A percentile compares a stretch with the other conserved stretches of the same genome.
Evolutionary conservation across 2,113 vertebrate genomes (phyloP).

Genomic region (Grammomys dolichurus): DNA sequence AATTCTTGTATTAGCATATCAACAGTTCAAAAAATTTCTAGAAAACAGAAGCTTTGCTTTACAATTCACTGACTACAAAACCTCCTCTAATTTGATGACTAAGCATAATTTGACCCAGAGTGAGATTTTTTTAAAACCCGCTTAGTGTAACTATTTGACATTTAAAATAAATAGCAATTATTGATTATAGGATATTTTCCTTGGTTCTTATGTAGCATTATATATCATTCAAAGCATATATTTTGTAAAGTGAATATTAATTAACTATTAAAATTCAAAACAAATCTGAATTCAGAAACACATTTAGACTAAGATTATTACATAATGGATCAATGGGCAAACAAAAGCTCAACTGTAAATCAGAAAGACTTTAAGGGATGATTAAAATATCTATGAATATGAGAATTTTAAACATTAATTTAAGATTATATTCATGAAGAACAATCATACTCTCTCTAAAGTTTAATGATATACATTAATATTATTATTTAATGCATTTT

Average conservation of each 20-base stretch:
- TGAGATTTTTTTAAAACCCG: not conserved
- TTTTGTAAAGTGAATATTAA: not conserved
- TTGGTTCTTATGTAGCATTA: not conserved
- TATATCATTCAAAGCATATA: not conserved
- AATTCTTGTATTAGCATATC: not conserved
- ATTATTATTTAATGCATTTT: conserved; percentile 39
- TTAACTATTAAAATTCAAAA: conserved; percentile 16
- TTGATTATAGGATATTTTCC: not conserved
- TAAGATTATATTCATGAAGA: not conserved
- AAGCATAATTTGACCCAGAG: conserved; percentile 34
- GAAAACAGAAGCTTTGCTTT: not conserved
- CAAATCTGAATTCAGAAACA: not conserved
- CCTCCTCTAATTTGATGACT: not conserved
- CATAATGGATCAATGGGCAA: not conserved
- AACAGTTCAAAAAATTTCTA: conserved; percentile 38
- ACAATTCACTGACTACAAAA: conserved; percentile 39
- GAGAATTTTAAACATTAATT: not conserved
- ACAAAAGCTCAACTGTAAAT: not conserved
- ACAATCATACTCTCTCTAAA: not conserved
- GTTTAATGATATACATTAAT: not conserved
- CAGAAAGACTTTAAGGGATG: not conserved
- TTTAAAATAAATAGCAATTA: conserved; percentile 49
- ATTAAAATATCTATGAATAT: conserved; percentile 33
- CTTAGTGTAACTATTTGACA: conserved; percentile 39
- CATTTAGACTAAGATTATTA: conserved; percentile 10